Evolutionary conservation across 2,888 invertebrate genomes (phyloP).

Genomic region (Proisotoma minuta): DNA sequence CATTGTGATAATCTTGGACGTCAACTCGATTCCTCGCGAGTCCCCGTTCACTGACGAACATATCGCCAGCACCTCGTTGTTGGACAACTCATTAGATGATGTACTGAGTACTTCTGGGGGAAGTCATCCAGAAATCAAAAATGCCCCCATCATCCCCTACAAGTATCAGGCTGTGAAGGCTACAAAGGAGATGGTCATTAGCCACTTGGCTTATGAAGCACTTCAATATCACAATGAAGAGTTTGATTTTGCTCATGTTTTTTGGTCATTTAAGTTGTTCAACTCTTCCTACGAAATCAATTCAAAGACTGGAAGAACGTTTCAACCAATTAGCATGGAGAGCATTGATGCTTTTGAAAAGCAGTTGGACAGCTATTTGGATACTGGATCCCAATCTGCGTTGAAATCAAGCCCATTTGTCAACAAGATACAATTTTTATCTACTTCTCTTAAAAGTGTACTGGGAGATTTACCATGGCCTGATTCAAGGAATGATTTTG

Average conservation of each 20-base stretch:
- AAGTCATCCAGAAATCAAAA: background rate
- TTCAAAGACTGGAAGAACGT: slow-evolving; percentile 25
- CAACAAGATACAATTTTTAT: slow-evolving; percentile 17
- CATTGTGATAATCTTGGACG: slow-evolving; percentile 24
- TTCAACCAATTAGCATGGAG: slow-evolving; percentile 28
- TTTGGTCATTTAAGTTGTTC: slow-evolving; percentile 40
- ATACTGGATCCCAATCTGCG: background rate
- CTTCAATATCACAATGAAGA: slow-evolving; percentile 20
- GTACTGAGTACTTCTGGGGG: background rate
- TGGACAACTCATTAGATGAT: background rate
- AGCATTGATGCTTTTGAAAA: slow-evolving; percentile 33
- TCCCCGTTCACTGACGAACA: background rate
- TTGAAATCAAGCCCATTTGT: background rate
- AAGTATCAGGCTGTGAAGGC: slow-evolving; percentile 17
- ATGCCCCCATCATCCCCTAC: background rate
- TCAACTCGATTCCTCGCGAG: slow-evolving; percentile 23
- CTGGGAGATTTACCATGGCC: slow-evolving; percentile 29
- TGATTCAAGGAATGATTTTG: background rate
- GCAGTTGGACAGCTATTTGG: slow-evolving; percentile 1
- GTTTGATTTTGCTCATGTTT: slow-evolving; percentile 22
- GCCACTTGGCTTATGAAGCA: slow-evolving; percentile 26
- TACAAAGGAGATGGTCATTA: slow-evolving; percentile 34
- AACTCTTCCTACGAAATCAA: slow-evolving; percentile 31
- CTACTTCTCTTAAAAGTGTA: slow-evolving; percentile 27
- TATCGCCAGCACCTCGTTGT: background rate